Evolutionary conservation across 2,113 vertebrate species (phyloP).

Genomic region (Carassius carassius): DNA sequence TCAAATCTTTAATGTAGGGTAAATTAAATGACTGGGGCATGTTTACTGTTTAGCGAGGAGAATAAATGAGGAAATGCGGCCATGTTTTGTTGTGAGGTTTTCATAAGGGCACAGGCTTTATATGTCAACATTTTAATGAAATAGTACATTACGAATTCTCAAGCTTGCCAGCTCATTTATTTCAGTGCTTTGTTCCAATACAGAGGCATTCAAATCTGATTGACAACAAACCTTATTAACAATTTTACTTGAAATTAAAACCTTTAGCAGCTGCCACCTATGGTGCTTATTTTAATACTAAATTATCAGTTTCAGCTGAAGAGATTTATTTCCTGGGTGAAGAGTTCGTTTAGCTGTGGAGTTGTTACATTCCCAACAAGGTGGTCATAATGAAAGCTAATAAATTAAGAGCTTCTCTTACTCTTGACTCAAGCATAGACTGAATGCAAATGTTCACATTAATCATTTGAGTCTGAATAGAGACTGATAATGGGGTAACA

Average conservation of each 20-base stretch:
- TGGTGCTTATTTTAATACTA: constrained; percentile 67
- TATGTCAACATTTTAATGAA: constrained; percentile 41
- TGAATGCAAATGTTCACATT: constrained; percentile 78
- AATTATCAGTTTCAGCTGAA: constrained; percentile 72
- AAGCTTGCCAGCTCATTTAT: constrained; percentile 7
- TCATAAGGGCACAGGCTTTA: constrained; percentile 21
- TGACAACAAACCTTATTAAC: constrained; percentile 29
- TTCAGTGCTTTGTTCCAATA: constrained; percentile 14
- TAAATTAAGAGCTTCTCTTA: constrained; percentile 83
- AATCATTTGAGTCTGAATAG: constrained; percentile 69
- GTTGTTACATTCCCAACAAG: constrained; percentile 71
- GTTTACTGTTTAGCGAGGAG: background rate
- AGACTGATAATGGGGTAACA: constrained; percentile 71
- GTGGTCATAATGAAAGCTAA: constrained; percentile 80
- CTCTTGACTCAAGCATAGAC: constrained; percentile 71
- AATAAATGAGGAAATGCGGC: constrained; percentile 3
- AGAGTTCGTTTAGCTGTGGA: constrained; percentile 75
- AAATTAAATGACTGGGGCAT: background rate
- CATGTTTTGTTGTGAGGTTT: background rate
- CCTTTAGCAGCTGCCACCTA: constrained; percentile 9
- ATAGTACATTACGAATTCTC: background rate
- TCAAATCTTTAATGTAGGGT: background rate
- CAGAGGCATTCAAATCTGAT: constrained; percentile 26
- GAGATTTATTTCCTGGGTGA: constrained; percentile 74
- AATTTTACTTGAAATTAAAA: background rate